phyloP scores from a whole-genome alignment of 2,113 vertebrate genomes.

The Silurus asotus region DNA sequence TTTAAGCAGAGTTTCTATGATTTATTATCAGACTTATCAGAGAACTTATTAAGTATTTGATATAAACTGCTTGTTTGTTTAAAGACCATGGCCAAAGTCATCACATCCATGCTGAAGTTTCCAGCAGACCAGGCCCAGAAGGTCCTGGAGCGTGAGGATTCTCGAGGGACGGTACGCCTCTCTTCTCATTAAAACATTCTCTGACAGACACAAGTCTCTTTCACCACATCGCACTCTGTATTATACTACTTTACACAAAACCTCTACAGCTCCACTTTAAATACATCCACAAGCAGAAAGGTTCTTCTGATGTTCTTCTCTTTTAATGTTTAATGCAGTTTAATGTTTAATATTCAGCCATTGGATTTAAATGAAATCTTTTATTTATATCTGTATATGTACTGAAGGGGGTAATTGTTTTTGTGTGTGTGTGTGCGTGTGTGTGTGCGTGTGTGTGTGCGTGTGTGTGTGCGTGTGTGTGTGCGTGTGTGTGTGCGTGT shows the following conservation, averaged over 20 bases:
- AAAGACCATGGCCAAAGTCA: constrained; percentile 98
- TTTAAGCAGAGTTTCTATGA: not conserved
- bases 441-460: constrained; percentile 30
- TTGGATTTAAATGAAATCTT: too few relatives aligned
- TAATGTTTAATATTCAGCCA: too few relatives aligned
- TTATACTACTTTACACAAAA: not conserved
- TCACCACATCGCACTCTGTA: not conserved
- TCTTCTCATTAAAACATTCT: not conserved
- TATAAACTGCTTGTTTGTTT: constrained; percentile 37
- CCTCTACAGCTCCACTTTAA: not conserved
- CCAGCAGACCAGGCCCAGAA: constrained; percentile 90
- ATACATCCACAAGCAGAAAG: not conserved
- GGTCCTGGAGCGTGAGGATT: constrained; percentile 92
- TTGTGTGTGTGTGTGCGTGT: not conserved
- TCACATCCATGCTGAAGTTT: constrained; percentile 94
- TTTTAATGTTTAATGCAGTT: not conserved
- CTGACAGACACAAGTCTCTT: not conserved
- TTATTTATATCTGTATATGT: not conserved
- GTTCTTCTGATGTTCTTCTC: not conserved
- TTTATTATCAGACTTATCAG: not conserved
- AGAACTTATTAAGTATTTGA: not conserved
- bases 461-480: constrained; percentile 24
- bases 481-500: constrained; percentile 22
- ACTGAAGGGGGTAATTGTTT: not conserved
- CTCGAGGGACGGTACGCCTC: constrained; percentile 79